A percentile compares a stretch with the other conserved stretches of the same genome.
Evolutionary conservation across 1,140 invertebrate genomes (phyloP).

Genomic region (Tetramorium simillimum): DNA sequence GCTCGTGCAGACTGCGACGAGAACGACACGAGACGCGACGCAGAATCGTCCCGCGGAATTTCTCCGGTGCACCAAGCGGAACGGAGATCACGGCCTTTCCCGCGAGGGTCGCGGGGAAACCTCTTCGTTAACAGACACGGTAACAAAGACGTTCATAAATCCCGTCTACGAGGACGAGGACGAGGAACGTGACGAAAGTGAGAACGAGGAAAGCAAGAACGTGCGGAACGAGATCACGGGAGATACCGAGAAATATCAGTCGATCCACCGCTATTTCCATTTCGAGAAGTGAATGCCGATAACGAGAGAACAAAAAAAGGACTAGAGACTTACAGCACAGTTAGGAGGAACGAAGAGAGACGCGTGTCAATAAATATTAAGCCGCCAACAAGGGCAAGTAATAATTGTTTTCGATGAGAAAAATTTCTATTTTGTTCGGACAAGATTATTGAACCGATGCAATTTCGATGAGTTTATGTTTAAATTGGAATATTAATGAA

Average conservation of each 20-base stretch:
- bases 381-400: not conserved
- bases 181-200: not conserved
- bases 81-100: not conserved
- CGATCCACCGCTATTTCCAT: not conserved
- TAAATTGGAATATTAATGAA: not conserved
- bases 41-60: constrained; percentile 69
- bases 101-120: constrained; percentile 16
- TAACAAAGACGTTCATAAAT: constrained; percentile 13
- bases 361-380: not conserved
- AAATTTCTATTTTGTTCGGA: not conserved
- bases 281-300: not conserved
- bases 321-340: too few relatives aligned
- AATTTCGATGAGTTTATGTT: not conserved
- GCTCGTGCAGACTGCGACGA: constrained; percentile 59
- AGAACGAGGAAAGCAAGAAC: not conserved
- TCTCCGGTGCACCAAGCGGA: constrained; percentile 18
- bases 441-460: not conserved
- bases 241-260: not conserved
- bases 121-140: not conserved
- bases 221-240: not conserved
- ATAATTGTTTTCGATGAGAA: not conserved
- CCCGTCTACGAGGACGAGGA: not conserved
- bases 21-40: constrained; percentile 56
- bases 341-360: not conserved
- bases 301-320: not conserved